Base-by-base conservation (phyloP, 2,888 invertebrate species). In the Blera fallax region DNA sequence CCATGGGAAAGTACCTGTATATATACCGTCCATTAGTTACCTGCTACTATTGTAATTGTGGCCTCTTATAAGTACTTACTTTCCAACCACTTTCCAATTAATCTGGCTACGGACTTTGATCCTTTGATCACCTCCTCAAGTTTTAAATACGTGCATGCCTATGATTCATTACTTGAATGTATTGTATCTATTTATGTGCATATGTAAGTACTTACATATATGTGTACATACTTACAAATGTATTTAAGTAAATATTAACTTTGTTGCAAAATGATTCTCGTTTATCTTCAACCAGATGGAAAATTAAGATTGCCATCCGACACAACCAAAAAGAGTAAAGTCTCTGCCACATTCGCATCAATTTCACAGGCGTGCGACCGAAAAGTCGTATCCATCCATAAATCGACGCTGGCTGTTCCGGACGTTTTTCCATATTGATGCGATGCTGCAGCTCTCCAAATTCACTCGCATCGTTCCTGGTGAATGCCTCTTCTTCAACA, bases 391-490 rank as follows among this genome's bases (percentile, higher is more conserved):
- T 54, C 10, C 37, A 69, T 11, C 43, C 32, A 69, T 56, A 69
- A 69, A 56, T 56, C 24, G 69, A 4, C 5, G 18, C 43, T 48
- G 3, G 18, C 43, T 48, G 56, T 70, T 70, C 56, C 70, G 56
- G 43, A 45, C 32, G n/a, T 70, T 69, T 69, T 67, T 67, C 67
- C 54, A 67, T 40, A 24, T n/a, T 7, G 29, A 16, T n/a, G 54
- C 69, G 21, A 8, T 14, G n/a, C 21, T 43, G 29, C 27, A 40
- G 7, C 21, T 56, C 6, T 10, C 18, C 27, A 40, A 54, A 54
- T 14, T 14, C 14, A 29, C 8, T 16, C 54, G 24, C 8, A 18
- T 32, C 11, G 32, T 32, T 34, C 32, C 11, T 21, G 18, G 34
- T 34, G 32, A 56, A 10, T 50, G n/a, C 27, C 11, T n/a, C 8